These are phyloP conservation scores for Promerops cafer DNA, from an alignment of 2,113 vertebrate genomes.

Conservation along the genomic window DNA sequence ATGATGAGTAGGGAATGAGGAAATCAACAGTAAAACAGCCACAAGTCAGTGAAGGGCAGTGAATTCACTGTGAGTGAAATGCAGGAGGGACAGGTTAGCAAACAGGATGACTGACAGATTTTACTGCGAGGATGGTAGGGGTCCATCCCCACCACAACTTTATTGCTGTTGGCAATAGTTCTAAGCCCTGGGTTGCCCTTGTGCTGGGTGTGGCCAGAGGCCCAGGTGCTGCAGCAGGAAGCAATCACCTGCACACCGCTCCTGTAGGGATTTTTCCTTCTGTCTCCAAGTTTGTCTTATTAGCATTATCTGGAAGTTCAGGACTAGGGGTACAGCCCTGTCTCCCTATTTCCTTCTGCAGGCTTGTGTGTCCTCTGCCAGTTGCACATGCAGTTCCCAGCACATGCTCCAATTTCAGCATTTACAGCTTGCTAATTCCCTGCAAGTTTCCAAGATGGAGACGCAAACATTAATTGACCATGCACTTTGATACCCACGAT, in stretches of 20 bases:
- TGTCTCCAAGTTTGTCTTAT: not conserved
- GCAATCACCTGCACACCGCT: not conserved
- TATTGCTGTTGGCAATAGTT: not conserved
- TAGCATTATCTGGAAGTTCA: not conserved
- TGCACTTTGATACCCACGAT: not conserved
- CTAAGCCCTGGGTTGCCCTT: not conserved
- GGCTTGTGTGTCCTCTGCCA: not conserved
- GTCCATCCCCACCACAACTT: not conserved
- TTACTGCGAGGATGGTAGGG: not conserved
- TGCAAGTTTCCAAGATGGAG: not conserved
- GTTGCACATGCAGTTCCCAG: not conserved
- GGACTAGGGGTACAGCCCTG: not conserved
- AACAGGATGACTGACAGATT: not conserved
- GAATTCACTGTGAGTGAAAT: not conserved
- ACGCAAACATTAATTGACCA: not conserved
- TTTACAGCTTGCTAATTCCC: not conserved
- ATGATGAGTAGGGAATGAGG: not conserved
- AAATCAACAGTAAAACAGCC: not conserved
- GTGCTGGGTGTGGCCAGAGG: accelerated
- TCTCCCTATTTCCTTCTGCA: not conserved
- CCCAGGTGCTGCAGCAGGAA: not conserved
- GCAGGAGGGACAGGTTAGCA: not conserved
- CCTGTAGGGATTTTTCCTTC: not conserved
- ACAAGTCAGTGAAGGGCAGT: not conserved
- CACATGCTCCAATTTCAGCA: not conserved